phyloP scores from a whole-genome alignment of 2,888 invertebrate genomes.

The Xanthostigma xanthostigma region DNA sequence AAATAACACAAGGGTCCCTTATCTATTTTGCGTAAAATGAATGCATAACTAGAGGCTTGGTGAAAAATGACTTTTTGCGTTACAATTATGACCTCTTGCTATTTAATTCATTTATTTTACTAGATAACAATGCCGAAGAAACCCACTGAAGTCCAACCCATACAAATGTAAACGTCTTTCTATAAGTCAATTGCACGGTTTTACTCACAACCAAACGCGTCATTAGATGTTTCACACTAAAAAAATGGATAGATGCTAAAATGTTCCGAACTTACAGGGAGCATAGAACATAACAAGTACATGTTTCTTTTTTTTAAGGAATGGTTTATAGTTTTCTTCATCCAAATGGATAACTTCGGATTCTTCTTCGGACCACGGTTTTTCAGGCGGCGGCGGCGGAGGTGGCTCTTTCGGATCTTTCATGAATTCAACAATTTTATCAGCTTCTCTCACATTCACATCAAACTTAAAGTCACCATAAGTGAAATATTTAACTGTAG shows the following conservation, averaged over 20 bases:
- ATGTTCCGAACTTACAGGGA: slow-evolving; percentile 53
- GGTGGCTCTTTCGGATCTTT: slow-evolving; percentile 68
- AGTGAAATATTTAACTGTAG: slow-evolving; percentile 63
- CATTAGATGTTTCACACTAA: too few species aligned
- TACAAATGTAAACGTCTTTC: too few species aligned
- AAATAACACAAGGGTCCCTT: too few species aligned
- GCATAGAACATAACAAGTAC: slow-evolving; percentile 84
- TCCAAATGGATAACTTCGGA: slow-evolving; percentile 63
- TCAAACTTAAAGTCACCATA: slow-evolving; percentile 67
- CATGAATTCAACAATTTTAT: slow-evolving; percentile 71
- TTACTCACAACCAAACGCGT: too few species aligned
- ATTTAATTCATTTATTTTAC: background rate
- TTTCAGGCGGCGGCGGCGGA: slow-evolving; percentile 68
- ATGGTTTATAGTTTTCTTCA: slow-evolving; percentile 52
- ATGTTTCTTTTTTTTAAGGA: slow-evolving; percentile 74
- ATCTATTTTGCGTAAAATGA: too few species aligned
- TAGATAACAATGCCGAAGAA: background rate
- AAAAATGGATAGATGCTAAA: too few species aligned
- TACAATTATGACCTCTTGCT: too few species aligned
- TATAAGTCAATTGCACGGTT: too few species aligned
- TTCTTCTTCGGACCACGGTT: slow-evolving; percentile 63
- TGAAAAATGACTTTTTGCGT: too few species aligned
- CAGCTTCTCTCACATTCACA: slow-evolving; percentile 58
- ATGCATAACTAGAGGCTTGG: too few species aligned
- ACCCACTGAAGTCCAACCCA: too few species aligned